phyloP scores from a whole-genome alignment of 2,888 invertebrate species.

The Onchidella celtica region DNA sequence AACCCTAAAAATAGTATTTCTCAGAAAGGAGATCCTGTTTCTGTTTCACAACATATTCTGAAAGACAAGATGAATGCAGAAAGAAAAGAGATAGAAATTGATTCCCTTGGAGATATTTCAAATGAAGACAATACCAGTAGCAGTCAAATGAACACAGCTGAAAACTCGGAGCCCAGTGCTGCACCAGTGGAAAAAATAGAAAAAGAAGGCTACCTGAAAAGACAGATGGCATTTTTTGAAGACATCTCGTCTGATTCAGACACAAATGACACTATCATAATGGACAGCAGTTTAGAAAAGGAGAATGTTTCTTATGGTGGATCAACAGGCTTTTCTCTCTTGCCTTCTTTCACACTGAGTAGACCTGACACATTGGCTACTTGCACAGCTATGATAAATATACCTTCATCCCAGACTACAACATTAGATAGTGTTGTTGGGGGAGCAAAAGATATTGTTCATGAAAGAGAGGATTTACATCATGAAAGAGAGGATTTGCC shows the following conservation, averaged over 20 bases:
- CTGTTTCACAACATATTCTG: not conserved
- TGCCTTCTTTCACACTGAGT: not conserved
- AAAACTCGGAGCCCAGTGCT: not conserved
- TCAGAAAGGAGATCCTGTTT: too few relatives aligned
- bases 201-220: constrained; percentile 32
- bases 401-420: not conserved
- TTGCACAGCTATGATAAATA: not conserved
- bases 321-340: not conserved
- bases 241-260: constrained; percentile 48
- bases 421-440: too few relatives aligned
- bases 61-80: not conserved
- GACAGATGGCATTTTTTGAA: constrained; percentile 50
- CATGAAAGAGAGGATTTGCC: not conserved
- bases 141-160: not conserved
- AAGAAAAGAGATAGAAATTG: not conserved
- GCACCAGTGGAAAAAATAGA: not conserved
- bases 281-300: not conserved
- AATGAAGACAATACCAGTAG: not conserved
- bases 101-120: not conserved
- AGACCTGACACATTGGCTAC: not conserved
- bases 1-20: not conserved
- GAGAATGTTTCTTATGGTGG: not conserved
- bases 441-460: too few relatives aligned
- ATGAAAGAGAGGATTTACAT: not conserved
- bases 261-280: constrained; percentile 27